Conservation (phyloP, 2,113 vertebrate species). For the Corapipo altera region DNA sequence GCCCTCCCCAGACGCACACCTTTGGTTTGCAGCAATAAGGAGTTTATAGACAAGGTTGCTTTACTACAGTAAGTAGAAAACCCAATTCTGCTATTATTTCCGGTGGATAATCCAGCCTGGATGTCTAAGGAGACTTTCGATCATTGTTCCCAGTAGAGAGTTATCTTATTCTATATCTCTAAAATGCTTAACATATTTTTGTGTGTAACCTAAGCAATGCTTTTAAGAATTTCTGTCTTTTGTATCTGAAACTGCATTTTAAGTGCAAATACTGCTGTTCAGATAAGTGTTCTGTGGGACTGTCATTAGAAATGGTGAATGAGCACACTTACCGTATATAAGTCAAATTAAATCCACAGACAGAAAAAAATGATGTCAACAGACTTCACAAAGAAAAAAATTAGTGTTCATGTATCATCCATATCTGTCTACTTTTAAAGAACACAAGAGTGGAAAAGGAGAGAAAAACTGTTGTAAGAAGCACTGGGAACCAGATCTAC, state of each 20-base stretch:
- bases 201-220: neutral
- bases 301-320: neutral
- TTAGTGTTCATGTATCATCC: neutral
- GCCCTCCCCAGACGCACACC: slow-evolving; percentile 59
- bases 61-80: slow-evolving; percentile 47
- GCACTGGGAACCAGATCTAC: neutral
- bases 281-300: neutral
- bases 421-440: slow-evolving; percentile 8
- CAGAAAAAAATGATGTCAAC: neutral
- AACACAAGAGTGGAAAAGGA: neutral
- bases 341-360: neutral
- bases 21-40: slow-evolving; percentile 50
- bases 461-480: neutral
- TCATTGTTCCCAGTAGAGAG: neutral
- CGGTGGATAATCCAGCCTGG: neutral
- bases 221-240: neutral
- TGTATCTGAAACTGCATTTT: neutral
- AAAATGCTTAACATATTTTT: neutral
- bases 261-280: neutral
- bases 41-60: slow-evolving; percentile 41
- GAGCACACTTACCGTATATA: neutral
- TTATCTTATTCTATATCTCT: neutral
- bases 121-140: neutral
- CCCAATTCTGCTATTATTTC: slow-evolving; percentile 31
- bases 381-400: neutral